phyloP scores from a whole-genome alignment of 1,140 invertebrate species.

The Camponotus vicinus region DNA sequence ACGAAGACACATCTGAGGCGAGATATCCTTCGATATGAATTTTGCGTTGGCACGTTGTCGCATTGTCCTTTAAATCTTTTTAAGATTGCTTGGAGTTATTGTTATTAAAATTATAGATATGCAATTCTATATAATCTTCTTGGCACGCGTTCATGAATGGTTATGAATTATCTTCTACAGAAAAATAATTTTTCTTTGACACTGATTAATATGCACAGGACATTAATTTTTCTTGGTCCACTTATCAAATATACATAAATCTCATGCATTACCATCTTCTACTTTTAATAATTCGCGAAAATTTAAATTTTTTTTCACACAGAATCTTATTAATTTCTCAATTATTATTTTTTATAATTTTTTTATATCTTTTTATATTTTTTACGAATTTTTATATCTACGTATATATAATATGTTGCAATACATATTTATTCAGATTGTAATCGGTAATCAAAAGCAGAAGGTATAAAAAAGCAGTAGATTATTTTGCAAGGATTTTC shows the following conservation, averaged over 20 bases:
- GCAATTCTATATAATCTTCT: neutral
- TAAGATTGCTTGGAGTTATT: neutral
- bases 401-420: neutral
- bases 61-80: neutral
- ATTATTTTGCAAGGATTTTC: slow-evolving; percentile 26
- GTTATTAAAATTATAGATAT: neutral
- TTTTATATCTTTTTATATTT: no score
- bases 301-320: no score
- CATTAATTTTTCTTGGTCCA: no score
- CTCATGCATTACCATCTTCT: no score
- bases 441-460: neutral
- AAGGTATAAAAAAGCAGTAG: neutral
- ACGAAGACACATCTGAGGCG: neutral
- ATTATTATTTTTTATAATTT: slow-evolving; percentile 26
- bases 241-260: no score
- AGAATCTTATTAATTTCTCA: no score
- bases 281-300: no score
- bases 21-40: neutral
- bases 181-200: no score
- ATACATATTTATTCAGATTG: neutral
- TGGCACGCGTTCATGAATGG: no score
- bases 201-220: no score
- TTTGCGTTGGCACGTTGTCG: neutral
- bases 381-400: neutral
- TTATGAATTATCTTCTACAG: no score